Base-by-base conservation (phyloP, 2,888 invertebrate genomes). In the Amphipoea lucens region DNA sequence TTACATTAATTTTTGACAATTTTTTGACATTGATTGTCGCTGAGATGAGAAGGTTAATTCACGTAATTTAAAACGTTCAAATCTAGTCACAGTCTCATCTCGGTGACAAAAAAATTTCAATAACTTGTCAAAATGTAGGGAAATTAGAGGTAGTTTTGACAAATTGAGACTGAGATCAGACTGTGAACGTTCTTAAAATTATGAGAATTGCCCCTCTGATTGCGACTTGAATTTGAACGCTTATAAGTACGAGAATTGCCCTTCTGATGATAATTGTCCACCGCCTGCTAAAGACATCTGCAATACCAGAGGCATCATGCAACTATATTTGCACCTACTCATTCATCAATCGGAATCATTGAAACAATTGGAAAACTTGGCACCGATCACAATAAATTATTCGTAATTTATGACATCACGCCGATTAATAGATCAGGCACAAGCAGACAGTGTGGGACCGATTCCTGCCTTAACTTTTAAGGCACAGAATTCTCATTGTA, bases 361-460 rank as follows among this genome's bases (percentile, higher is more conserved):
- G 45, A 84, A 71, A 75, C 86, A 82, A 85, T 83, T 1, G 42
- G 51, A 69, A 78, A 77, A 80, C 68, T 81, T 85, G 79, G 79
- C 85, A 84, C 45, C 45, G 20, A 66, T 73, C 68, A 75, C 77
- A 77, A 79, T 91, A 90, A 87, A 91, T 89, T 87, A 83, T 85
- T 82, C 76, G 74, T 85, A 89, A 91, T 91, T 90, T 90, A 94
- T 95, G 94, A 94, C 94, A 92, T 95, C 94, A 94, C 89, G 87
- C 83, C 89, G 91, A 90, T 89, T 90, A 88, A 89, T 92, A 93
- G 94, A 94, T 94, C 93, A 94, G 92, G 91, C 93, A 95, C 93
- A 93, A 92, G 91, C 93, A 96, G 96, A 96, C 95, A 95, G 94
- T 95, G 94, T 95, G 95, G 95, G 95, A 95, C 95, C 94, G 86